Base-by-base conservation (phyloP, 2,113 vertebrate genomes). In the Urocolius indicus region DNA sequence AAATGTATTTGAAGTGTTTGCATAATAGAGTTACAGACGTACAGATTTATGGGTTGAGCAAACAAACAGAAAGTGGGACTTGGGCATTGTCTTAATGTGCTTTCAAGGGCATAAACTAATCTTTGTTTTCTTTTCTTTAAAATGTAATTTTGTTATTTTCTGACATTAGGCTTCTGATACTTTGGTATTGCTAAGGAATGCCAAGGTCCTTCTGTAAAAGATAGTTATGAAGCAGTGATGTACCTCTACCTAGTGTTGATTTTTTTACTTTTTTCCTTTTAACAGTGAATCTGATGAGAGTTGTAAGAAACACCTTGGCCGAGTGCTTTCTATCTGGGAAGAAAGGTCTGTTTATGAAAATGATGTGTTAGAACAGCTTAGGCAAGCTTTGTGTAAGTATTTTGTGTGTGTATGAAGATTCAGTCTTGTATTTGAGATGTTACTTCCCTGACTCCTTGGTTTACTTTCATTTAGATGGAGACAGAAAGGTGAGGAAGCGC, bases 301-400 rank as follows among this genome's bases (percentile, higher is more conserved):
- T 92, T 99, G 98, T 96, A 99, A 99, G 97, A 99, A 99, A 84
- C 99, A 99, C 93, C 97, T 99, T 94, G 98, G 98, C 83, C 98
- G 99, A 90, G 99, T 99, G 77, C 97, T 99, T 26, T 99, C 99
- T 91, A 99, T 99, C 96, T 99, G 99, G 99, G 99, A 99, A 97
- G 99, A 99, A 98, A 99, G 99, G 96, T 99, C 98, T 49, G 99
- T 99, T 89, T 99, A 99, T 97, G 99, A 99, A 95, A 99, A 98
- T 82, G 98, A 99, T 96, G 98, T 99, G 51, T 98, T 99, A 96
- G 99, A 99, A 81, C 99, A 99, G 95, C 99, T 99, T 94, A 98
- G 98, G 62, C 98, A 98, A 95, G 99, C 99, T 82, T 95, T 99
- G 15, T 98, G 99, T 99, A 98, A 99, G 99, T 98, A 96, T 94